Evolutionary conservation across 2,113 vertebrate genomes (phyloP).

Genomic region (Otolemur garnettii): DNA sequence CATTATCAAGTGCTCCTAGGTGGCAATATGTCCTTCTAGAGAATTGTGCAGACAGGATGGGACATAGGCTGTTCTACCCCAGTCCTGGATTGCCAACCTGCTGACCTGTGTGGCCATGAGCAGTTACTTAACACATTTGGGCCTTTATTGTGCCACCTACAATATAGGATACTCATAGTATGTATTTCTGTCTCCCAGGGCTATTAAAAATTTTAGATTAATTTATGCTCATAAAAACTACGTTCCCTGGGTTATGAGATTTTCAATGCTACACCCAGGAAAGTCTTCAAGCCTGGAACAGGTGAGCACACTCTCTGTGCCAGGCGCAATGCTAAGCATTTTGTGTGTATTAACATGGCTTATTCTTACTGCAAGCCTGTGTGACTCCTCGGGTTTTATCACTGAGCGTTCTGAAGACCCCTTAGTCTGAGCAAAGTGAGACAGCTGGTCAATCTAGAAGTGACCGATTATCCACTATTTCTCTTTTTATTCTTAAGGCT

Average conservation of each 20-base stretch:
- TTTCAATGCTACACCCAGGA: neutral
- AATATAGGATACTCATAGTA: too few species aligned
- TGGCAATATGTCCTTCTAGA: too few species aligned
- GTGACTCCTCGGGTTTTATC: neutral
- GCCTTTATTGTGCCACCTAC: neutral
- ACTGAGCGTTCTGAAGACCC: neutral
- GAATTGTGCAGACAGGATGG: neutral
- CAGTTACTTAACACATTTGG: neutral
- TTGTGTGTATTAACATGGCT: neutral
- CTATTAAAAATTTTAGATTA: neutral
- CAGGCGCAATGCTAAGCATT: neutral
- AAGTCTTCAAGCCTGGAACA: neutral
- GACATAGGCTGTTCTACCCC: neutral
- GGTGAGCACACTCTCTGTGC: neutral
- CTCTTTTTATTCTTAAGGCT: neutral
- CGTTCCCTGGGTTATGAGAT: neutral
- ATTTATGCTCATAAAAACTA: neutral
- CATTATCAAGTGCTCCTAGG: neutral
- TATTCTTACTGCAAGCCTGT: neutral
- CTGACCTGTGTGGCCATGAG: neutral
- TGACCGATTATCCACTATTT: neutral
- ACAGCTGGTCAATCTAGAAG: neutral
- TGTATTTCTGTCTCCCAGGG: neutral
- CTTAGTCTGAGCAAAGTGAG: neutral
- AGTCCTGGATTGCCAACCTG: neutral